A percentile compares a stretch with the other conserved stretches of the same genome.
Evolutionary conservation across 2,888 invertebrate genomes (phyloP).

Genomic region (Platerodrilus igneus): DNA sequence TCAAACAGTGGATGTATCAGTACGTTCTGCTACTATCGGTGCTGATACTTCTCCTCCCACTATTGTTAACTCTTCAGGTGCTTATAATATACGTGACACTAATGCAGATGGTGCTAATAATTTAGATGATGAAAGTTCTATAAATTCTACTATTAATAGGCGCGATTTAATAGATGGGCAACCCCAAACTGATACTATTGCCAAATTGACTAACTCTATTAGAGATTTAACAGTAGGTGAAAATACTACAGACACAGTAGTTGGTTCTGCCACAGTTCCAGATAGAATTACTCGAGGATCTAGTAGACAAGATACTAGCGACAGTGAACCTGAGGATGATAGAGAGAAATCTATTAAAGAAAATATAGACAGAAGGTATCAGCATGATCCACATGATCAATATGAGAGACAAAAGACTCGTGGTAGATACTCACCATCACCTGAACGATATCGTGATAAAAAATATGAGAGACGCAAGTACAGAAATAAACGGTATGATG

Average conservation of each 20-base stretch:
- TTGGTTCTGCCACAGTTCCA: slow-evolving; percentile 11
- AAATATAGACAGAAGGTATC: slow-evolving; percentile 20
- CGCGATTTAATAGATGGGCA: slow-evolving; percentile 40
- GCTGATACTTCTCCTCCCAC: slow-evolving; percentile 44
- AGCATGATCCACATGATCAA: slow-evolving; percentile 18
- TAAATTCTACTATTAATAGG: slow-evolving; percentile 17
- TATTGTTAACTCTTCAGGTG: slow-evolving; percentile 10
- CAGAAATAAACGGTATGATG: slow-evolving; percentile 56
- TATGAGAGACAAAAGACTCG: slow-evolving; percentile 22
- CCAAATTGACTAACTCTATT: slow-evolving; percentile 37
- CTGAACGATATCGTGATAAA: slow-evolving; percentile 37
- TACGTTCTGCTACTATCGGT: slow-evolving; percentile 47
- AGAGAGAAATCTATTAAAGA: slow-evolving; percentile 24
- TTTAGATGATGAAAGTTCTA: slow-evolving; percentile 19
- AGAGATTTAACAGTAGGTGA: slow-evolving; percentile 44
- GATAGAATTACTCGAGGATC: slow-evolving; percentile 26
- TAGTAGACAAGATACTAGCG: slow-evolving; percentile 41
- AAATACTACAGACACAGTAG: slow-evolving; percentile 35
- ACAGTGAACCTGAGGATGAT: slow-evolving; percentile 39
- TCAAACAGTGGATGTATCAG: slow-evolving; percentile 31
- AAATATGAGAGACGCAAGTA: slow-evolving; percentile 43
- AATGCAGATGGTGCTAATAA: slow-evolving; percentile 50
- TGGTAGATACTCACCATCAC: slow-evolving; percentile 30
- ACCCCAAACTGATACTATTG: slow-evolving; percentile 28
- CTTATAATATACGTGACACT: slow-evolving; percentile 47